Evolutionary conservation across 2,113 vertebrate genomes (phyloP), one percentile per base, ranked within the genome.

Genomic region (Andinoacara biseriatus): DNA sequence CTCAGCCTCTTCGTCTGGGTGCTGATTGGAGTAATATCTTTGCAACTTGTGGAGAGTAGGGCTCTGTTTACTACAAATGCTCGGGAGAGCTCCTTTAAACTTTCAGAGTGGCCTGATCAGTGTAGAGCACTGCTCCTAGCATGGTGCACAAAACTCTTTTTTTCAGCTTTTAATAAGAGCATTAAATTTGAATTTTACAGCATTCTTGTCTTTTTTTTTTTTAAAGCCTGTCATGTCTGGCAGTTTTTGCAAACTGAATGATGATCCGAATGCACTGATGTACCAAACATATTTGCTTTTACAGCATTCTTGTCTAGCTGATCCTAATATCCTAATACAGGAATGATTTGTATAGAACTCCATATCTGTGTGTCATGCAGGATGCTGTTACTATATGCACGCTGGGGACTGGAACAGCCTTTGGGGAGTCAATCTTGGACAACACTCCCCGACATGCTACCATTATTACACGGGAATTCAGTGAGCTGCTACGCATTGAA

Each of bases 361-460:
- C 40, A 18, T 43, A 60, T 6, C 63, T 91, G 56, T 90, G 46
- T 90, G 38, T 93, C 76, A 46, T 82, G 58, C 90, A 99, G 98
- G 98, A 99, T 95, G 97, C 97, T 8, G 97, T 99, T 92, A 97
- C 96, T 59, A 98, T 99, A 91, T 99, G 98, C 85, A 99, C 97
- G 5, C 92, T 99, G 95, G 98, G 97, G 84, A 95, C 97, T n/a
- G 98, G 98, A 91, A 99, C 97, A 0, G 98, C 98, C 46, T 99
- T 99, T 82, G 98, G 98, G 92, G 98, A 99, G 94, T 99, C 98
- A 13, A 97, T 99, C 91, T 94, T 99, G 93, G 97, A 99, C 92
- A 99, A 99, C 93, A 99, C 97, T 2, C 98, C 98, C 40, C 97
- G 98, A 76, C 98, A 99, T 90, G 98, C 98, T 11, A 99, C 98